These are phyloP conservation scores for Romanogobio albipinnatus DNA, from an alignment of 2,113 vertebrate species.

Conservation along the genomic window DNA sequence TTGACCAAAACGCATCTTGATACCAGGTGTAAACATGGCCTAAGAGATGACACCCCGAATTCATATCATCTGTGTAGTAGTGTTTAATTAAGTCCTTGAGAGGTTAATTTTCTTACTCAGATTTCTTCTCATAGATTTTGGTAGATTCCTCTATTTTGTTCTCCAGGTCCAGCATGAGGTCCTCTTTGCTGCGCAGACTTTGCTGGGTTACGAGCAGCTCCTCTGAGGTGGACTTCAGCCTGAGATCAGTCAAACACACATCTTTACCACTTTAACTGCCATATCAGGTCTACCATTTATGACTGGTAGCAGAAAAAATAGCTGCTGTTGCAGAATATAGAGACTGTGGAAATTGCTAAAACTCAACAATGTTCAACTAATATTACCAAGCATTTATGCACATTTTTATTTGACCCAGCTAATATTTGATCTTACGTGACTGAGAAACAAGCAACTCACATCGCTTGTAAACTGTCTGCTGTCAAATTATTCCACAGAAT, in stretches of 20 bases:
- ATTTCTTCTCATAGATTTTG: conserved; percentile 85
- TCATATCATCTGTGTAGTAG: not conserved
- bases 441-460: conserved; percentile 77
- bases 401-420: not conserved
- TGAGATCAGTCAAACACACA: conserved; percentile 58
- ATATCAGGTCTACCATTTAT: not conserved
- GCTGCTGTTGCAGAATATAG: not conserved
- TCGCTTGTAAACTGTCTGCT: conserved; percentile 88
- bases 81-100: not conserved
- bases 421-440: not conserved
- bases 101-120: conserved; percentile 78
- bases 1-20: too few relatives aligned
- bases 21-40: too few relatives aligned
- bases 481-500: conserved; percentile 98
- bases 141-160: conserved; percentile 87
- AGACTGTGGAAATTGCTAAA: not conserved
- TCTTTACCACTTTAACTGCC: not conserved
- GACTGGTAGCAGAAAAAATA: not conserved
- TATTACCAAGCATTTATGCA: not conserved
- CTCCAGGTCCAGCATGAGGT: conserved; percentile 84
- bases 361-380: not conserved
- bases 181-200: conserved; percentile 87
- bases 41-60: not conserved
- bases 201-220: conserved; percentile 89
- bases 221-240: conserved; percentile 88